phyloP scores from a whole-genome alignment of 2,113 vertebrate genomes.

The Nibea albiflora region DNA sequence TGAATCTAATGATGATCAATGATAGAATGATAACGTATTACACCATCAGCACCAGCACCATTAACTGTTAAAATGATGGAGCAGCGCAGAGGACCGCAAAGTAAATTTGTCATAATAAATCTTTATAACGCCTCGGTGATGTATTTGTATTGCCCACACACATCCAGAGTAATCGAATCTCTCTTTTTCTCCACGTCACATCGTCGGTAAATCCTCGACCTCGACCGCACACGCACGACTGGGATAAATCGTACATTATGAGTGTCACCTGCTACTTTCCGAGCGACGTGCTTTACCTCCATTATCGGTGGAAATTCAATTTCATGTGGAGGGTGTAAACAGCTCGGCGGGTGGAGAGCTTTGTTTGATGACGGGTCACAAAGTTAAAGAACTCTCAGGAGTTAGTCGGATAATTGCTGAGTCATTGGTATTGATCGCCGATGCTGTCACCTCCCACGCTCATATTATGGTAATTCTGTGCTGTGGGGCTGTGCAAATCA shows the following conservation, averaged over 20 bases:
- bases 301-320: background rate
- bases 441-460: constrained; percentile 9
- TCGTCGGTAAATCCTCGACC: constrained; percentile 4
- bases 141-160: background rate
- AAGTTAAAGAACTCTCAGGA: constrained; percentile 4
- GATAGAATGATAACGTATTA: background rate
- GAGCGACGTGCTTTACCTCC: too few species aligned
- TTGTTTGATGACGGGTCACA: constrained; percentile 1
- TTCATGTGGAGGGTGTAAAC: background rate
- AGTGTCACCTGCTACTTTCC: background rate
- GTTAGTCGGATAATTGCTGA: constrained; percentile 8
- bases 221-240: background rate
- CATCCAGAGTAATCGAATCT: background rate
- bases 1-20: constrained; percentile 2
- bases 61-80: constrained; percentile 19
- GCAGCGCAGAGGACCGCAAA: background rate
- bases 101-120: constrained; percentile 30
- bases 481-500: background rate
- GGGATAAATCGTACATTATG: background rate
- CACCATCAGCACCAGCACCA: background rate
- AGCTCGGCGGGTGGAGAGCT: background rate
- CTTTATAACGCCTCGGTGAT: constrained; percentile 11
- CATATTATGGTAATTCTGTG: constrained; percentile 32
- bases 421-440: constrained; percentile 38
- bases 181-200: background rate